These are phyloP conservation scores for Cerastis rubricosa DNA, from an alignment of 2,888 invertebrate species.

Conservation along the genomic window DNA sequence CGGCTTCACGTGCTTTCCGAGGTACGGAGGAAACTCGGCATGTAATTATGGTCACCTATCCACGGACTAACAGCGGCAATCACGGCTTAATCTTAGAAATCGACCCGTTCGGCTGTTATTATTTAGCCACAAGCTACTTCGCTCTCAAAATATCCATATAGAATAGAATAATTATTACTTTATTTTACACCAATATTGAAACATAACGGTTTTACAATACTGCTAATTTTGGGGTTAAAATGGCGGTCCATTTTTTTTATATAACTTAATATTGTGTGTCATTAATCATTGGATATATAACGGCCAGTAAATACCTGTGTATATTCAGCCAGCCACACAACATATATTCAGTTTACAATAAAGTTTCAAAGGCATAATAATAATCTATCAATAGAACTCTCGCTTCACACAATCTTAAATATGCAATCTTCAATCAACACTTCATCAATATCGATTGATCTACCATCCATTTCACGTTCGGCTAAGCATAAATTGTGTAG, in stretches of 20 bases:
- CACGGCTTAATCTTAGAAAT: too few relatives aligned
- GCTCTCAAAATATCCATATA: not conserved
- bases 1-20: too few relatives aligned
- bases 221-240: too few relatives aligned
- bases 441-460: conserved; percentile 18
- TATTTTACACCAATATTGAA: too few relatives aligned
- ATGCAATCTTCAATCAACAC: conserved; percentile 13
- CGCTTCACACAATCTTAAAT: conserved; percentile 2
- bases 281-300: too few relatives aligned
- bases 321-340: not conserved
- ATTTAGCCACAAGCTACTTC: too few relatives aligned
- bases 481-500: conserved; percentile 54
- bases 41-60: too few relatives aligned
- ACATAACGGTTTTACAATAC: too few relatives aligned
- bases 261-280: not conserved
- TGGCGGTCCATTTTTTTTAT: not conserved
- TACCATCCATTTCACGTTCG: conserved; percentile 58
- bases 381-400: not conserved
- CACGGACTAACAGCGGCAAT: too few relatives aligned
- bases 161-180: too few relatives aligned
- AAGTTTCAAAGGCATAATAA: not conserved
- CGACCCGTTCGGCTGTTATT: too few relatives aligned
- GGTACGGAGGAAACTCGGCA: too few relatives aligned
- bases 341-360: not conserved
- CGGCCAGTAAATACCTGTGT: not conserved